Evolutionary conservation across 1,140 invertebrate genomes (phyloP), one percentile per base, ranked within the genome.

Genomic region (Drosophila takahashii): DNA sequence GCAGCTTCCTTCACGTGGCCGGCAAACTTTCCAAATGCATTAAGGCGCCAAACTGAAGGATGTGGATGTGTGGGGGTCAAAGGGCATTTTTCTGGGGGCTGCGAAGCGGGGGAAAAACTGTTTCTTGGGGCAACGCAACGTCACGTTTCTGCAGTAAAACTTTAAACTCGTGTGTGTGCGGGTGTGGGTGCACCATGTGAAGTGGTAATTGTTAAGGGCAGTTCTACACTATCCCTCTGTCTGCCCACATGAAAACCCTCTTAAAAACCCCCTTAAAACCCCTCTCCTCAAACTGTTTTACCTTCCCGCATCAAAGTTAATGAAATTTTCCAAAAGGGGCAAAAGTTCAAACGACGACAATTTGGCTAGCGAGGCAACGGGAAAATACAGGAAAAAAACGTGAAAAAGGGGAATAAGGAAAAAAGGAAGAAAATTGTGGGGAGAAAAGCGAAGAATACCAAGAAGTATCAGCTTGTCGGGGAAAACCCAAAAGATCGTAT

Each of bases 11-110:
- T 71, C 79, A 78, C 79, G 60, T 57, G 73, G 64, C 45, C 59
- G n/a, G 36, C 65, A 79, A 86, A 86, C 83, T 81, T 87, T 87
- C 50, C 75, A 83, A 83, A 79, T 83, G 83, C 83, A 86, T 86
- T 86, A 79, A 56, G 64, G 53, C 45, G 51, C 39, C 29, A 22
- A 22, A 10, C 7, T 13, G 48, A 2, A 26, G 11, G 41, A 39
- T 36, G n/a, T 27, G 18, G 18, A 7, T 4, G 22, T 27, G 29
- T 27, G 48, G 29, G 48, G 48, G 48, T 51, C 48, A 34, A 51
- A 51, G 48, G 48, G 48, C 48, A 34, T 13, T 26, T 58, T 36
- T 16, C 16, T 26, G n/a, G 37, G 13, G 34, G 32, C 8, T 11
- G 13, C 2, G n/a, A 10, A 6, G 27, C 13, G 27, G n/a, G 22